These are phyloP conservation scores for Mormyrus iriodes DNA, from an alignment of 2,113 vertebrate species.

Conservation along the genomic window DNA sequence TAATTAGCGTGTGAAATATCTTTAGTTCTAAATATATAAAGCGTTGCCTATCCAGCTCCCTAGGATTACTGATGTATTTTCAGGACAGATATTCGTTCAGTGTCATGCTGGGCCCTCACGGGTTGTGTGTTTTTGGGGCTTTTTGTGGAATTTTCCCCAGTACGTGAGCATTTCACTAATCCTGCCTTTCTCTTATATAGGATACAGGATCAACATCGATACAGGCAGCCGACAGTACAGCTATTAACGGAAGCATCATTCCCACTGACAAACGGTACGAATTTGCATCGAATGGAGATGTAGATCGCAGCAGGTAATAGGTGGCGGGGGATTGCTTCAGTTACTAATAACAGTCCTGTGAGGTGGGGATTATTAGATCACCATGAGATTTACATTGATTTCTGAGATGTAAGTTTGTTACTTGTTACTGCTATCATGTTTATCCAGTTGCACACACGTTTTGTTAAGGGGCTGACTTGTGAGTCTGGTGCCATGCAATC, in stretches of 20 bases:
- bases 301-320: neutral
- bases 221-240: slow-evolving; percentile 96
- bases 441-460: neutral
- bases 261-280: slow-evolving; percentile 95
- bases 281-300: neutral
- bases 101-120: neutral
- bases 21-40: neutral
- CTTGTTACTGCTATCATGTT: neutral
- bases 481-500: neutral
- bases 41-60: neutral
- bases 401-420: neutral
- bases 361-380: neutral
- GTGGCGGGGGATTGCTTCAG: neutral
- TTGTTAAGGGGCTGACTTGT: neutral
- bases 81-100: neutral
- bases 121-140: neutral
- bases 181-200: slow-evolving; percentile 46
- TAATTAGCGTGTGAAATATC: neutral
- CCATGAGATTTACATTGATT: neutral
- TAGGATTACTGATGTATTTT: neutral
- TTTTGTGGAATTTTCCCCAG: neutral
- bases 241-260: slow-evolving; percentile 91
- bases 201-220: slow-evolving; percentile 92
- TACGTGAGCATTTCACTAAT: neutral
- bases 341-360: neutral